Base-by-base conservation (phyloP, 1,140 invertebrate species). In the Drosophila baimaii region DNA sequence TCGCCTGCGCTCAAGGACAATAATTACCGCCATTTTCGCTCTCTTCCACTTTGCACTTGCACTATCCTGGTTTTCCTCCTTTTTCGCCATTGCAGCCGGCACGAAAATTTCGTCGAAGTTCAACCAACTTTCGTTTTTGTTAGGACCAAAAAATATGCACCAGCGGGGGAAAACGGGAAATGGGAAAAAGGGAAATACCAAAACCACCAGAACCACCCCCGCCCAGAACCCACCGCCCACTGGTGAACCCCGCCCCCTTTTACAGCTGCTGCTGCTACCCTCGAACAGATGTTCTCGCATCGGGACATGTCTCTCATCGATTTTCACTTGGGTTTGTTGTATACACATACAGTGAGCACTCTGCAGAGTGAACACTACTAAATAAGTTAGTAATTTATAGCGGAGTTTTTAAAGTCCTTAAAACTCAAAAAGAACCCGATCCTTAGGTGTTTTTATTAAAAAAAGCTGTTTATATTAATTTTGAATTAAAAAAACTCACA, bases 121-220 rank as follows among this genome's bases (percentile, higher is more conserved):
- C 84, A 89, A 82, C 84, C 80, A 89, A 89, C 84, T 89, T 89
- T 89, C 85, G 66, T 81, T 89, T 89, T 89, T 89, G 81, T 81
- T 89, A 65, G 81, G 84, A 46, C 83, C 79, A 76, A 86, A 88
- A 80, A 79, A 77, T 81, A 72, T 37, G 63, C 71, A 68, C 57
- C 61, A 61, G 80, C 77, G 25, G 44, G 64, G 49, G n/a, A 15
- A 33, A 54, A 54, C 31, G 56, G 27, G 37, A 66, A 54, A 29
- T 66, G 47, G 65, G 31, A 51, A 68, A 37, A 47, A 46, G 59
- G 64, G 65, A 52, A 69, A 69, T 51, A 65, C 57, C 64, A 31
- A 46, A 46, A 23, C 21, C 41, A n/a, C n/a, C n/a, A n/a, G 41
- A 66, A 35, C 52, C 63, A 66, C 65, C 65, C 65, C 35, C 41